Evolutionary conservation across 2,888 invertebrate genomes (phyloP).

Genomic region (Leptura quadrifasciata): DNA sequence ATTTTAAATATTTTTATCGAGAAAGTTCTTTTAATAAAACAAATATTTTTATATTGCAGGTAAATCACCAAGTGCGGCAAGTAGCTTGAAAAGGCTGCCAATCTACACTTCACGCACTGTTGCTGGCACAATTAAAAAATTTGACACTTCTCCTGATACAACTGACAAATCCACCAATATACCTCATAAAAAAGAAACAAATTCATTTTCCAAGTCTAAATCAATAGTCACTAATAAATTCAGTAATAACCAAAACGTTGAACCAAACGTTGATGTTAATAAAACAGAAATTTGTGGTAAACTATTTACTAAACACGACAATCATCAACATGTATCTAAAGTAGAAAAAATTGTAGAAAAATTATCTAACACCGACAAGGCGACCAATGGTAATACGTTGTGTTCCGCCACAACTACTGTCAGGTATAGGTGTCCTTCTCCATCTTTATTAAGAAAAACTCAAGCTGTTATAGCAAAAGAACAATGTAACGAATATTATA

Average conservation of each 20-base stretch:
- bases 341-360: slow-evolving; percentile 59
- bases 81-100: slow-evolving; percentile 67
- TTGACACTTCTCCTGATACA: slow-evolving; percentile 60
- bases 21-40: background rate
- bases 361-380: slow-evolving; percentile 45
- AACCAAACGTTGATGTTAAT: background rate
- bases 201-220: background rate
- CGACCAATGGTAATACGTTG: slow-evolving; percentile 1
- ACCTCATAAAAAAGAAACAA: slow-evolving; percentile 4
- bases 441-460: slow-evolving; percentile 73
- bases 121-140: slow-evolving; percentile 70
- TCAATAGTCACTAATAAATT: slow-evolving; percentile 23
- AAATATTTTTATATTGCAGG: slow-evolving; percentile 58
- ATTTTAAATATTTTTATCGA: background rate
- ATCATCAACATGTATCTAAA: slow-evolving; percentile 12
- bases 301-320: slow-evolving; percentile 18
- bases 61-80: slow-evolving; percentile 66
- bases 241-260: slow-evolving; percentile 12
- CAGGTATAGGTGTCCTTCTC: slow-evolving; percentile 72
- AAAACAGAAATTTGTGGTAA: slow-evolving; percentile 17
- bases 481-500: slow-evolving; percentile 70
- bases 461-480: slow-evolving; percentile 73
- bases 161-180: slow-evolving; percentile 24
- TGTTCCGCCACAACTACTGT: slow-evolving; percentile 58
- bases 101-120: slow-evolving; percentile 68